Evolutionary conservation across 2,113 vertebrate genomes (phyloP), one percentile per base, ranked within the genome.

Genomic region (Mixornis gularis): DNA sequence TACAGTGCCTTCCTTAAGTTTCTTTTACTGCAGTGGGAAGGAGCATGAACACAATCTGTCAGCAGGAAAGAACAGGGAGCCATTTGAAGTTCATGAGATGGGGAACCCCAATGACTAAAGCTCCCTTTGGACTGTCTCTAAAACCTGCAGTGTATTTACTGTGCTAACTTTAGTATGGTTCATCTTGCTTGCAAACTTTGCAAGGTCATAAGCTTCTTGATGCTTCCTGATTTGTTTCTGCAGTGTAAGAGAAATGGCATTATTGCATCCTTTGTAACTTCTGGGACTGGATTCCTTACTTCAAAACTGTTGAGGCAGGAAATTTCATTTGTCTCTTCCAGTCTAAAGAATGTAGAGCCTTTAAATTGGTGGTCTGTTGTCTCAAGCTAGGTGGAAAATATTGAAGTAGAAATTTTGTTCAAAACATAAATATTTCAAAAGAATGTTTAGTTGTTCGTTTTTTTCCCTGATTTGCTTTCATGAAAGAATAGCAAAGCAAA

Each of bases 1-100:
- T 51, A 1, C 72, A 66, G 2, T 24, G 30, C 38, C 55, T 87
- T 66, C 3, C 2, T 65, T 29, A 55, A 41, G 29, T 85, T 76
- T 82, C 44, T 63, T 78, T 34, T 19, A 7, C 22, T 74, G 29
- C 44, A 38, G 24, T 41, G 22, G 21, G 52, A 76, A 53, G 55
- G 46, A 58, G 26, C 30, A 17, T 26, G 38, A 65, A 2, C 10
- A 3, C 9, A 53, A 16, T 51, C n/a, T 58, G 46, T 49, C 41
- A 85, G 18, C 10, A 38, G 22, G 44, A 44, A 49, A 32, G 44
- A 32, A 17, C 9, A 46, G 59, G 64, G 41, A 77, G 32, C 46
- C 46, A 2, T 2, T 1, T 34, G n/a, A 56, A 52, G 15, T 53
- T 85, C 25, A 14, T 0, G 4, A 40, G n/a, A 40, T 62, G 32